A percentile compares a stretch with the other conserved stretches of the same genome.
Conservation (phyloP, 2,888 invertebrate genomes). For the Sinopyrophorus schimmeli region DNA sequence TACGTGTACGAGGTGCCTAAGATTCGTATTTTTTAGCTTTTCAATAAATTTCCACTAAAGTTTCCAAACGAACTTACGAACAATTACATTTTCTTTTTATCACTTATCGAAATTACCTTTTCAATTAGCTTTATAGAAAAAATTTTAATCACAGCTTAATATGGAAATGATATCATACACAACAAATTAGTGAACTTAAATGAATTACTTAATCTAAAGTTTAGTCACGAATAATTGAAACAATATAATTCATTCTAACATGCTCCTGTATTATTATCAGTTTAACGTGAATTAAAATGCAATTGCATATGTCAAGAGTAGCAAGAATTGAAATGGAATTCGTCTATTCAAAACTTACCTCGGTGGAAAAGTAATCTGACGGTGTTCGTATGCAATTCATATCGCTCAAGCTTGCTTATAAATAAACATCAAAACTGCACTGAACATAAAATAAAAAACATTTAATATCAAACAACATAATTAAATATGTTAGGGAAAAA, state of each 20-base stretch:
- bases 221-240: constrained; percentile 21
- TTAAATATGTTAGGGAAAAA: constrained; percentile 20
- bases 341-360: too few relatives aligned
- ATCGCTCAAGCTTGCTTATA: constrained; percentile 2
- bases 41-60: too few relatives aligned
- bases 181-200: constrained; percentile 19
- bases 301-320: too few relatives aligned
- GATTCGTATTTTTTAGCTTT: too few relatives aligned
- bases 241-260: constrained; percentile 8
- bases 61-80: too few relatives aligned
- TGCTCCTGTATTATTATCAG: neutral
- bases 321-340: too few relatives aligned
- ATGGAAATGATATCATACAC: constrained; percentile 32
- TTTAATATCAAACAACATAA: constrained; percentile 14
- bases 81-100: too few relatives aligned
- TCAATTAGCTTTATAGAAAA: too few relatives aligned
- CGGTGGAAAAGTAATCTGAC: constrained; percentile 19
- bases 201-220: constrained; percentile 20
- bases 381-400: constrained; percentile 28
- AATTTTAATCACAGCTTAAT: constrained; percentile 27
- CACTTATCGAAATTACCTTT: too few relatives aligned
- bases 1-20: too few relatives aligned
- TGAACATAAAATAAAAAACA: constrained; percentile 19
- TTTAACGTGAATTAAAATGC: neutral
- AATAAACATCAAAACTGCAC: constrained; percentile 19